Percentiles rank a stretch among this genome's conserved stretches.
Evolutionary conservation across 2,888 invertebrate genomes (phyloP).

Genomic region (Aleiodes testaceus): DNA sequence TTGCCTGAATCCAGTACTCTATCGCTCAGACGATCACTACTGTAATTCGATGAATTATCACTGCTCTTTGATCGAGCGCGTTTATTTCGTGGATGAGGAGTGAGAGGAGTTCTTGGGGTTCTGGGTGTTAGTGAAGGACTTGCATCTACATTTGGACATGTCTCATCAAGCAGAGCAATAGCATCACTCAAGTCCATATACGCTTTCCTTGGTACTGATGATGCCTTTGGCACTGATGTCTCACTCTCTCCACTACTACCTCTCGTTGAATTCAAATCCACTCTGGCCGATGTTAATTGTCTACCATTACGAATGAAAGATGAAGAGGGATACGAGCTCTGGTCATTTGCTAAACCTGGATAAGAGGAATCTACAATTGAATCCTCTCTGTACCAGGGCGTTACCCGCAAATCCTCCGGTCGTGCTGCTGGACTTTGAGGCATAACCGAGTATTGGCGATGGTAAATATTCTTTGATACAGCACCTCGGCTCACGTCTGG

Average conservation of each 20-base stretch:
- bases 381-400: slow-evolving; percentile 64
- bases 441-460: slow-evolving; percentile 50
- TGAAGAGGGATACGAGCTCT: slow-evolving; percentile 64
- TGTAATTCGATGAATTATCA: slow-evolving; percentile 69
- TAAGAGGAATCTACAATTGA: slow-evolving; percentile 51
- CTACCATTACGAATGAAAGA: slow-evolving; percentile 42
- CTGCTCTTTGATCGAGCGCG: slow-evolving; percentile 69
- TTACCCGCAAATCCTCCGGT: slow-evolving; percentile 67
- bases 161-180: slow-evolving; percentile 69
- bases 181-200: slow-evolving; percentile 70
- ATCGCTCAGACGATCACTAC: slow-evolving; percentile 66
- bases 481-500: slow-evolving; percentile 32
- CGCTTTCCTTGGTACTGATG: slow-evolving; percentile 63
- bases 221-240: slow-evolving; percentile 35
- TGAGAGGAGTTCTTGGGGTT: slow-evolving; percentile 68
- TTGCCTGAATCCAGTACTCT: slow-evolving; percentile 57
- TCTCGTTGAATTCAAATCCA: slow-evolving; percentile 58
- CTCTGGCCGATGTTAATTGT: slow-evolving; percentile 38
- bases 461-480: slow-evolving; percentile 40
- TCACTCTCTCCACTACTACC: slow-evolving; percentile 67
- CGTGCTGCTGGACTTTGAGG: slow-evolving; percentile 60
- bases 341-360: slow-evolving; percentile 56
- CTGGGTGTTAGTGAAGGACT: slow-evolving; percentile 68
- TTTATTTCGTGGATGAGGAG: slow-evolving; percentile 64
- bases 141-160: slow-evolving; percentile 67